Percentiles rank a stretch among this genome's conserved stretches.
These are phyloP conservation scores for Habrosyne pyritoides DNA, from an alignment of 2,888 invertebrate genomes.

Conservation along the genomic window DNA sequence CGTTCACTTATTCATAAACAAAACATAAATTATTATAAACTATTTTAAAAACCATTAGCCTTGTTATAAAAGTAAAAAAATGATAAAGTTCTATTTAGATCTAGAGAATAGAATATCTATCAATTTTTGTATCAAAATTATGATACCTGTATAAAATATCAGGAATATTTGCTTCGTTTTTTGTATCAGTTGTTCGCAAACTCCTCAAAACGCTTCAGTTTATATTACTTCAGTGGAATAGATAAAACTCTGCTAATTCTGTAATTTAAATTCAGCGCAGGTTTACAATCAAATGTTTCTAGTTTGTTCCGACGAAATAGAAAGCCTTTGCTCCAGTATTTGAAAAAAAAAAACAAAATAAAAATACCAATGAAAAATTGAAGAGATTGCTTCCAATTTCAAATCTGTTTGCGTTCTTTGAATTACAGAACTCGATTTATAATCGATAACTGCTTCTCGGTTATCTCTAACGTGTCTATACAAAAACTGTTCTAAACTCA, in stretches of 20 bases:
- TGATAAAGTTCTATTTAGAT: neutral
- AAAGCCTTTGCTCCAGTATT: neutral
- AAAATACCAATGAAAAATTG: neutral
- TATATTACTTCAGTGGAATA: neutral
- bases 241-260: neutral
- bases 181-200: neutral
- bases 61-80: neutral
- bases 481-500: no score
- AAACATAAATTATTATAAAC: neutral
- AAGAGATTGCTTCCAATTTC: neutral
- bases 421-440: no score
- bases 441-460: no score
- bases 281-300: neutral
- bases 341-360: neutral
- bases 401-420: no score
- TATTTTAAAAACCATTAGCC: neutral
- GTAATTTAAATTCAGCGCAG: neutral
- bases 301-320: neutral
- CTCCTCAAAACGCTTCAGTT: neutral
- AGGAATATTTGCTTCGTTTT: no score
- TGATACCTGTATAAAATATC: no score
- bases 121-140: neutral
- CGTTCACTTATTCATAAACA: neutral
- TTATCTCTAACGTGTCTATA: no score
- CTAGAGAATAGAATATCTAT: neutral